Conservation (phyloP, 2,797 vertebrate genomes). For the Lemur catta region DNA sequence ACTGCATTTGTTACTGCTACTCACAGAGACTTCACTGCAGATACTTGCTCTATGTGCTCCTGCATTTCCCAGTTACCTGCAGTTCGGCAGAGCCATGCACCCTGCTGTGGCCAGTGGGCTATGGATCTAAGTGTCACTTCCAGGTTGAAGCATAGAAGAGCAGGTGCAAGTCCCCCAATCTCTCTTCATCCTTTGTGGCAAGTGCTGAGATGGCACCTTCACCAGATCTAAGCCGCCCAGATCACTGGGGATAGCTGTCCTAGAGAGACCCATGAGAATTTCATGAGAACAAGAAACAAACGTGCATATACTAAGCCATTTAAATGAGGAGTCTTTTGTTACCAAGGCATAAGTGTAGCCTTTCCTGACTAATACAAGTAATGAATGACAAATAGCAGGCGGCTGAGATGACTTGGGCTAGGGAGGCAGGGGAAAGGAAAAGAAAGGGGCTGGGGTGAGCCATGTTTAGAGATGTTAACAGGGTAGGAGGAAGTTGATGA, state of each 20-base stretch:
- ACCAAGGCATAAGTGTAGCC: not conserved
- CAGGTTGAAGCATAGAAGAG: accelerated
- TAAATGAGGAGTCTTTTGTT: not conserved
- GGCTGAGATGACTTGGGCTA: not conserved
- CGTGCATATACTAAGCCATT: not conserved
- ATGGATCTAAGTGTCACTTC: not conserved
- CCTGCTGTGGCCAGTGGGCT: not conserved
- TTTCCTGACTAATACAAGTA: not conserved
- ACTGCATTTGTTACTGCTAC: not conserved
- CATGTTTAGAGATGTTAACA: not conserved
- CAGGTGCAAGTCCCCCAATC: not conserved
- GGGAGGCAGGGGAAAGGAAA: not conserved
- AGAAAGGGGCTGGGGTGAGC: not conserved
- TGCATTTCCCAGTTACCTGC: not conserved
- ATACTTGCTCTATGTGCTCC: not conserved
- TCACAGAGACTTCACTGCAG: not conserved
- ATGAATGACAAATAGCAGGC: not conserved
- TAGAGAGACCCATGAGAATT: not conserved
- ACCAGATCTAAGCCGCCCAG: not conserved
- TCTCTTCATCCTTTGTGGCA: not conserved
- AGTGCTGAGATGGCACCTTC: not conserved
- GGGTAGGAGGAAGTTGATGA: not conserved
- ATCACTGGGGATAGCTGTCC: not conserved
- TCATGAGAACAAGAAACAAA: not conserved
- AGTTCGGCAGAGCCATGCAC: not conserved